Evolutionary conservation across 2,113 vertebrate genomes (phyloP).

Genomic region (Carassius carassius): DNA sequence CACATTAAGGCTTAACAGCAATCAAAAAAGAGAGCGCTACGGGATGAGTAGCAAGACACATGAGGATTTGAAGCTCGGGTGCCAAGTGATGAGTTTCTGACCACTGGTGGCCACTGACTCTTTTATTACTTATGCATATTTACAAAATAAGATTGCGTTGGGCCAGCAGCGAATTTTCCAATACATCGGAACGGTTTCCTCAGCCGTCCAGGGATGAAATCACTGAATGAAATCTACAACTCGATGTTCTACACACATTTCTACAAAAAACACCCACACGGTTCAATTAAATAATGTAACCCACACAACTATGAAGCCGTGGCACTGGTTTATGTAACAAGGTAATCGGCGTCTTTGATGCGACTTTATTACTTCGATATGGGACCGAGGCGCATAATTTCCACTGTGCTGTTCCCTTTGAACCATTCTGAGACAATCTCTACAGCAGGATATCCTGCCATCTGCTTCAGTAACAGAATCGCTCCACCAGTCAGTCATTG

Average conservation of each 20-base stretch:
- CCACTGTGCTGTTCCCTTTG: constrained; percentile 57
- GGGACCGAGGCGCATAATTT: constrained; percentile 47
- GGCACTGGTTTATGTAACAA: constrained; percentile 39
- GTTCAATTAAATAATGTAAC: constrained; percentile 29
- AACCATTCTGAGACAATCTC: constrained; percentile 59
- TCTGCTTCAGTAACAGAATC: constrained; percentile 62
- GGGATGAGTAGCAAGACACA: constrained; percentile 52
- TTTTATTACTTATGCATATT: constrained; percentile 21
- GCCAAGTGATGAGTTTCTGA: constrained; percentile 50
- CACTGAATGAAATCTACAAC: neutral
- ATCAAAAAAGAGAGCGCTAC: constrained; percentile 45
- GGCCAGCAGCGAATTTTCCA: constrained; percentile 8
- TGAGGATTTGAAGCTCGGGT: constrained; percentile 51
- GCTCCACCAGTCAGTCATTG: constrained; percentile 72
- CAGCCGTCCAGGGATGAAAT: neutral
- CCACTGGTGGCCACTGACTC: constrained; percentile 7
- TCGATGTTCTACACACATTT: neutral
- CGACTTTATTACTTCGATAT: constrained; percentile 54
- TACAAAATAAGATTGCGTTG: constrained; percentile 19
- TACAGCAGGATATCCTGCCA: constrained; percentile 67
- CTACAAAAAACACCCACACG: neutral
- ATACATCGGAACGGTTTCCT: neutral
- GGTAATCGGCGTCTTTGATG: constrained; percentile 47
- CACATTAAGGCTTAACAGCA: constrained; percentile 55
- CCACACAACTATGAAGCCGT: constrained; percentile 20